Percentiles rank a stretch among this genome's conserved stretches.
Conservation (phyloP, 2,888 invertebrate genomes). For the Coleophora deauratella region DNA sequence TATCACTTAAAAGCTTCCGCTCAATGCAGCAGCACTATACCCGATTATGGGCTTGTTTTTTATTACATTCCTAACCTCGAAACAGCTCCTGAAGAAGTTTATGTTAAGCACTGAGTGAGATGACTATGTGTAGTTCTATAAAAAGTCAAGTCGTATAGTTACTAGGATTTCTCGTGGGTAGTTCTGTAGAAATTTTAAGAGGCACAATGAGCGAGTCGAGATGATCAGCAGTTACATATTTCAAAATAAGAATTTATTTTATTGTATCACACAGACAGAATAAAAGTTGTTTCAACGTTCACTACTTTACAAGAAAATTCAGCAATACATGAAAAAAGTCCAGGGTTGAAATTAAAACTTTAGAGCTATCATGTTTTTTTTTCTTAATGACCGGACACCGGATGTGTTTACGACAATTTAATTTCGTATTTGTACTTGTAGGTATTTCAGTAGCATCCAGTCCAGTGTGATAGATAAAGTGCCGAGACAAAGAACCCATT, state of each 20-base stretch:
- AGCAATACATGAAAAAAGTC: no score
- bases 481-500: slow-evolving; percentile 71
- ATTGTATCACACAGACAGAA: no score
- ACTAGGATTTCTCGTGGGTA: no score
- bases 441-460: slow-evolving; percentile 18
- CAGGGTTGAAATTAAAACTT: no score
- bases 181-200: no score
- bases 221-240: no score
- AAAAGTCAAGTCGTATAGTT: not conserved
- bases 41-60: slow-evolving; percentile 34
- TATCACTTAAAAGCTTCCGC: slow-evolving; percentile 72
- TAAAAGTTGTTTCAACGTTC: no score
- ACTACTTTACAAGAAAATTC: no score
- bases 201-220: no score
- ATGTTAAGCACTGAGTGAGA: no score
- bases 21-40: slow-evolving; percentile 35
- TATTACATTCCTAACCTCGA: slow-evolving; percentile 33
- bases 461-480: slow-evolving; percentile 57
- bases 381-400: not conserved
- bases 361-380: no score
- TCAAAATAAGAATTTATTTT: no score
- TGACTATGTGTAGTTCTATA: not conserved
- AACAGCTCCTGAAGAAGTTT: slow-evolving; percentile 29
- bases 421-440: not conserved
- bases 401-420: not conserved